phyloP scores from a whole-genome alignment of 2,113 vertebrate species.

The Ascaphus truei region DNA sequence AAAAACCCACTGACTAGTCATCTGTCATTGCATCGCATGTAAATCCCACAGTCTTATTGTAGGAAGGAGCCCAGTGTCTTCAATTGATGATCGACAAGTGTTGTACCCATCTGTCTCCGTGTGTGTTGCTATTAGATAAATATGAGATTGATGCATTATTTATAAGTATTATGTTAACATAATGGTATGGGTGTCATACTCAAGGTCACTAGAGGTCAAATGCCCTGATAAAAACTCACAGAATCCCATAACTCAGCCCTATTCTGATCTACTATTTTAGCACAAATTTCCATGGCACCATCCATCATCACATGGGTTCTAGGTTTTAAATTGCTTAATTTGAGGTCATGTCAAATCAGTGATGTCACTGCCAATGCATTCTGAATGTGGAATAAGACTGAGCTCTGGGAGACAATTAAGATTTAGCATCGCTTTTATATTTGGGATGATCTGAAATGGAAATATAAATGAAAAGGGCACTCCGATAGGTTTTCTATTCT shows the following conservation, averaged over 20 bases:
- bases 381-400: neutral
- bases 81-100: neutral
- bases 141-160: constrained; percentile 7
- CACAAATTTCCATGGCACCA: neutral
- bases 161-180: neutral
- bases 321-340: neutral
- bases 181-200: neutral
- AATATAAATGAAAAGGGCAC: neutral
- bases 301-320: neutral
- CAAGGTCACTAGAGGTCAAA: neutral
- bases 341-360: neutral
- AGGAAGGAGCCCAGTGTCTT: neutral
- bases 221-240: neutral
- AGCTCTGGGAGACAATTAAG: neutral
- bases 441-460: neutral
- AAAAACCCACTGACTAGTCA: constrained; percentile 33
- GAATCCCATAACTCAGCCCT: no score
- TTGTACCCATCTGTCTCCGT: no score
- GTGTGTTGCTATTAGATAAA: neutral
- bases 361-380: neutral
- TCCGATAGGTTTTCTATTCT: no score
- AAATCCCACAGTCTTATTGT: neutral
- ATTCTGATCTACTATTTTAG: neutral
- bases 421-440: neutral
- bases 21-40: constrained; percentile 25